Percentiles rank a stretch among this genome's conserved stretches.
Conservation (phyloP, 2,888 invertebrate genomes). For the Minunthozetes semirufus region DNA sequence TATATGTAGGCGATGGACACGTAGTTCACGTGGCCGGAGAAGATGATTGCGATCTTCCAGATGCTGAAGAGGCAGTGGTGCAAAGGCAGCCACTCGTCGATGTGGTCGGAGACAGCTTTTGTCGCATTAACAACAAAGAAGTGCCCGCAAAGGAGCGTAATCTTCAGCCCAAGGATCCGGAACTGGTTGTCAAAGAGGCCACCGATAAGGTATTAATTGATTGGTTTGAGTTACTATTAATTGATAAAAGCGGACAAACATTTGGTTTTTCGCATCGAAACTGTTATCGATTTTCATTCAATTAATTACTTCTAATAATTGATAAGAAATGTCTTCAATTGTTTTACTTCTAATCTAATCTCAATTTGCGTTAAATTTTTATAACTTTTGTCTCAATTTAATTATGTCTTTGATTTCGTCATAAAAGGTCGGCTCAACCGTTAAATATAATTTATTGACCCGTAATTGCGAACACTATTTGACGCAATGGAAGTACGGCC, state of each 20-base stretch:
- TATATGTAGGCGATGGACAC: constrained; percentile 45
- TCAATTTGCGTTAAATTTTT: neutral
- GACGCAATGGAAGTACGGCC: constrained; percentile 46
- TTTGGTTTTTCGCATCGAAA: too few relatives aligned
- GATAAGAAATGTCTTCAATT: neutral
- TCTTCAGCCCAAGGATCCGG: constrained; percentile 42
- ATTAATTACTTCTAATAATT: neutral
- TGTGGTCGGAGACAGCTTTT: constrained; percentile 43
- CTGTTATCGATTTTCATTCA: too few relatives aligned
- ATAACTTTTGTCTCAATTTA: neutral
- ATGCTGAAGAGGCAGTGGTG: constrained; percentile 41
- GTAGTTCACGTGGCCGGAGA: constrained; percentile 44
- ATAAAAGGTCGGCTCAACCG: constrained; percentile 35
- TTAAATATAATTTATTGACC: constrained; percentile 45
- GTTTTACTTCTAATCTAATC: neutral
- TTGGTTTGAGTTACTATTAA: neutral
- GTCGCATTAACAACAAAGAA: constrained; percentile 46
- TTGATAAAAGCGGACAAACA: too few relatives aligned
- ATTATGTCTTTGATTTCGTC: neutral
- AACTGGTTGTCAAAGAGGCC: constrained; percentile 43
- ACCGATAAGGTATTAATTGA: constrained; percentile 36
- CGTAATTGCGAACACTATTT: constrained; percentile 46
- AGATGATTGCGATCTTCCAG: constrained; percentile 41
- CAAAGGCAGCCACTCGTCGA: constrained; percentile 40
- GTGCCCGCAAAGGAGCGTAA: constrained; percentile 44